A percentile compares a stretch with the other conserved stretches of the same genome.
Evolutionary conservation across 2,113 vertebrate genomes (phyloP).

Genomic region (Aplodontia rufa): DNA sequence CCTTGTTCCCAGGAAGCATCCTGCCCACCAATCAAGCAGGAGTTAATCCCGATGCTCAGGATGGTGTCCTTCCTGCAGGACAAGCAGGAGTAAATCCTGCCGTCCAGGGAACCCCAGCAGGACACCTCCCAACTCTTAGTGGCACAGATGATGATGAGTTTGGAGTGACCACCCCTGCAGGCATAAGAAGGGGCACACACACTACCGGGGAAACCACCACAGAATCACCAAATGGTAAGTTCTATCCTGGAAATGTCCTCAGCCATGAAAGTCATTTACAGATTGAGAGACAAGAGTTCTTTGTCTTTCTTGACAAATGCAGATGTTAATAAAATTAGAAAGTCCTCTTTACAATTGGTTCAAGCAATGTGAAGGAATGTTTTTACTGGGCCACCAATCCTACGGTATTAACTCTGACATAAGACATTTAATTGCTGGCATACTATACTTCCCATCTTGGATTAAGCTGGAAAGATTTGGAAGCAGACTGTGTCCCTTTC

Average conservation of each 20-base stretch:
- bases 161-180: neutral
- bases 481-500: neutral
- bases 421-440: neutral
- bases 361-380: neutral
- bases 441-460: neutral
- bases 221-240: slow-evolving; percentile 1
- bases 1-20: slow-evolving; percentile 20
- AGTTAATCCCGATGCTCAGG: neutral
- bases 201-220: neutral
- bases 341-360: neutral
- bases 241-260: neutral
- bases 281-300: neutral
- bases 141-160: neutral
- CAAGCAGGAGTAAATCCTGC: slow-evolving; percentile 60
- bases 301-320: slow-evolving; percentile 22
- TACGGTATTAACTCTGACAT: neutral
- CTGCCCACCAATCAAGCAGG: neutral
- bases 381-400: neutral
- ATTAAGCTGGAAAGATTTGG: neutral
- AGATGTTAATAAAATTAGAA: neutral
- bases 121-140: neutral
- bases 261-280: neutral
- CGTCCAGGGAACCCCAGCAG: neutral
- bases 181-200: neutral
- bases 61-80: slow-evolving; percentile 6